A percentile compares a stretch with the other conserved stretches of the same genome.
phyloP scores from a whole-genome alignment of 2,888 invertebrate genomes.

The Sinotaia quadrata region DNA sequence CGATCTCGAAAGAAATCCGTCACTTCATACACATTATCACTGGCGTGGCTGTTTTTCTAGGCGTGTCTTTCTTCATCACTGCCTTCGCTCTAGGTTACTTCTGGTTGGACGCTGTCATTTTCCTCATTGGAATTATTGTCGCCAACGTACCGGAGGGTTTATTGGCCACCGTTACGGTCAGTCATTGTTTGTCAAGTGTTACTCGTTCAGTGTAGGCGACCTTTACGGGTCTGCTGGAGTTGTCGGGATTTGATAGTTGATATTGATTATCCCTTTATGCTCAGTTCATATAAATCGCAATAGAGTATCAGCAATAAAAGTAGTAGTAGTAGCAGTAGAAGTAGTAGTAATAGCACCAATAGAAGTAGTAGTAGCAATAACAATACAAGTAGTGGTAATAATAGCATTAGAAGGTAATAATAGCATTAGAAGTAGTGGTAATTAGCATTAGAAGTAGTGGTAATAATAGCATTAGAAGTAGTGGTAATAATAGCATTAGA shows the following conservation, averaged over 20 bases:
- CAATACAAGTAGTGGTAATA: background rate
- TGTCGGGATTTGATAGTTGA: too few species aligned
- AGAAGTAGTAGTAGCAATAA: background rate
- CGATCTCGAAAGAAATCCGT: slow-evolving; percentile 98
- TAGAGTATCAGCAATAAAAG: background rate
- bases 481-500: background rate
- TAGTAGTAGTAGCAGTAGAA: background rate
- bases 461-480: background rate
- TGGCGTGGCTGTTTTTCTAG: slow-evolving; percentile 83
- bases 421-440: too few species aligned
- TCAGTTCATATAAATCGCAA: too few species aligned
- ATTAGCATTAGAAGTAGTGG: background rate
- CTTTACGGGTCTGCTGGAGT: too few species aligned
- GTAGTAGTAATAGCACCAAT: background rate
- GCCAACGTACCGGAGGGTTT: slow-evolving; percentile 99
- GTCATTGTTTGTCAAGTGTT: too few species aligned
- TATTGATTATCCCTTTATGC: too few species aligned
- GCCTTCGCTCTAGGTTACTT: slow-evolving; percentile 97
- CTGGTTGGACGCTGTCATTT: slow-evolving; percentile 99
- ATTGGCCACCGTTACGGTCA: slow-evolving; percentile 97
- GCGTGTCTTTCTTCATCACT: slow-evolving; percentile 96
- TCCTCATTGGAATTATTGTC: slow-evolving; percentile 98
- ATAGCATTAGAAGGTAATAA: too few species aligned
- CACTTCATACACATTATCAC: slow-evolving; percentile 99
- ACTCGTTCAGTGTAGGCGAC: too few species aligned